A percentile compares a stretch with the other conserved stretches of the same genome.
phyloP scores from a whole-genome alignment of 2,888 invertebrate species.

The Achlya flavicornis region DNA sequence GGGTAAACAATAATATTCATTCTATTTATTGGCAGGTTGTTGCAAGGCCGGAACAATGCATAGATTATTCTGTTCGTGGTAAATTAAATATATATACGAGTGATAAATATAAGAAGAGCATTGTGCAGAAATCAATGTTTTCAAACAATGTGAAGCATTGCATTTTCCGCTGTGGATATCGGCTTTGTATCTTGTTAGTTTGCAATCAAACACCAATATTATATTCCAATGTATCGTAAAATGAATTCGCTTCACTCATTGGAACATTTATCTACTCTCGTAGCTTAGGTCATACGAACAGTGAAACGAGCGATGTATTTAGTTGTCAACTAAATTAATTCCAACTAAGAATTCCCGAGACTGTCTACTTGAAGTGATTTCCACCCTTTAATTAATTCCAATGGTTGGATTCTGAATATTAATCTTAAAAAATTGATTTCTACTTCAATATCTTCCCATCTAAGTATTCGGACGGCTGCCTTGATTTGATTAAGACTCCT shows the following conservation, averaged over 20 bases:
- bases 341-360: neutral
- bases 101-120: neutral
- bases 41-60: neutral
- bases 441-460: neutral
- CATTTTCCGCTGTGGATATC: neutral
- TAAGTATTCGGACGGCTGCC: neutral
- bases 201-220: neutral
- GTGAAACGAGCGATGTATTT: neutral
- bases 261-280: neutral
- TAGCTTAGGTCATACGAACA: neutral
- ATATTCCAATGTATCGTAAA: neutral
- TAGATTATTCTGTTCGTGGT: neutral
- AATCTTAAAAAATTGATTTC: neutral
- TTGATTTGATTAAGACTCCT: neutral
- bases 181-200: neutral
- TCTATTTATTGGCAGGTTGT: neutral
- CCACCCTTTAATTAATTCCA: neutral
- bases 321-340: neutral
- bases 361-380: neutral
- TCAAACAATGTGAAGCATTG: neutral
- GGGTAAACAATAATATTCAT: slow-evolving; percentile 83
- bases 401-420: neutral
- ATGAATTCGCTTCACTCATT: too few relatives aligned
- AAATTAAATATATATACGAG: neutral
- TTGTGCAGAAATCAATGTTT: neutral